Base-by-base conservation (phyloP, 1,140 invertebrate genomes). In the Drosophila persimilis region DNA sequence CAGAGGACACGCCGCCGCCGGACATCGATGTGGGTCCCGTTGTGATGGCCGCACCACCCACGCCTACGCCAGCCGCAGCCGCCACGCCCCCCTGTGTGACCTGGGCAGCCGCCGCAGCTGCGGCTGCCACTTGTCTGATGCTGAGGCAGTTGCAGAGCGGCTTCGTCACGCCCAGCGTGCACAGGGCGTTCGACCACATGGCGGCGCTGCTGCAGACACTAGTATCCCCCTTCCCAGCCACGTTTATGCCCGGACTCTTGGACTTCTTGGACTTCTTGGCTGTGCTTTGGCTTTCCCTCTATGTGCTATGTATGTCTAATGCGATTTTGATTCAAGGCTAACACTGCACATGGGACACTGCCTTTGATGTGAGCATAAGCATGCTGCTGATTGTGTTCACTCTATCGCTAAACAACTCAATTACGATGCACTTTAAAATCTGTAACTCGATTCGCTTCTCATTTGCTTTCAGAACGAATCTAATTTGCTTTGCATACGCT, bases 141-240 rank as follows among this genome's bases (percentile, higher is more conserved):
- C 84, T 91, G 53, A 91, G 77, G 71, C 91, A 91, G 57, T 90
- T 91, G 77, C 91, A 91, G 61, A 91, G 72, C 51, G 91, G 91
- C 66, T 91, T 91, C 59, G 91, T 91, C 62, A 91, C 91, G 83
- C 91, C 91, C 72, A 91, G 74, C 57, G 91, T 91, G 77, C 91
- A 91, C 66, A 91, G 86, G 64, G 91, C 90, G 77, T 91, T 91
- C 73, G 91, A 91, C 91, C 91, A 91, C 91, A 91, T 91, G 58
- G 70, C 56, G 79, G 74, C 39, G 75, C 57, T 66, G 74, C 48
- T 76, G 69, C 65, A 64, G 63, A 35, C 61, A 65, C 73, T 86
- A 72, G 72, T 70, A 65, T 90, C 86, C 69, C 79, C 76, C 85
- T 89, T 90, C 58, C 65, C 64, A 80, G 81, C 89, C 89, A 90